A percentile compares a stretch with the other conserved stretches of the same genome.
Evolutionary conservation across 2,113 vertebrate genomes (phyloP).

Genomic region (Thunnus maccoyii): DNA sequence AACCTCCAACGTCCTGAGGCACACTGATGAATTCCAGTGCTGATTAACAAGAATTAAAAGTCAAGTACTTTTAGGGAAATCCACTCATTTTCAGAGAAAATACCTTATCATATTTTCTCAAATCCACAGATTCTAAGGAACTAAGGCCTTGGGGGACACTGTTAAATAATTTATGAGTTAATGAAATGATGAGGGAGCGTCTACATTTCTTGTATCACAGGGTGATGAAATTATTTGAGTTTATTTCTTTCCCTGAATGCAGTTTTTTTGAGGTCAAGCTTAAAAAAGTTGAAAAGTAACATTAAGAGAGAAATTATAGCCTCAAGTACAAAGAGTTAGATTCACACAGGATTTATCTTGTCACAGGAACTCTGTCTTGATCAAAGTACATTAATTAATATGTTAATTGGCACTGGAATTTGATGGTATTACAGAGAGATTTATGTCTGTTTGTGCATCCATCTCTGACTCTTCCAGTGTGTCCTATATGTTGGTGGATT

Average conservation of each 20-base stretch:
- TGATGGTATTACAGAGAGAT: constrained; percentile 9
- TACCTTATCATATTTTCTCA: not conserved
- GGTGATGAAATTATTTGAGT: not conserved
- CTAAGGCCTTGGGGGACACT: not conserved
- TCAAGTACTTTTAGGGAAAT: not conserved
- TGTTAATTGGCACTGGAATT: constrained; percentile 4
- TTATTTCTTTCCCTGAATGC: not conserved
- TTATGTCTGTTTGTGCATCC: constrained; percentile 10
- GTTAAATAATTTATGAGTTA: not conserved
- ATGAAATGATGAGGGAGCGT: not conserved
- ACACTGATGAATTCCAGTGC: not conserved
- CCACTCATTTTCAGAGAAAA: not conserved
- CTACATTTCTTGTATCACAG: not conserved
- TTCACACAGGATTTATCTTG: constrained; percentile 8
- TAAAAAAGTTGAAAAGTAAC: not conserved
- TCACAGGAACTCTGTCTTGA: constrained; percentile 1
- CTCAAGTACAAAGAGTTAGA: not conserved
- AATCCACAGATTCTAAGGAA: not conserved
- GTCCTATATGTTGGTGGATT: constrained; percentile 28
- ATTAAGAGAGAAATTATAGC: not conserved
- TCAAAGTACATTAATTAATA: constrained; percentile 14
- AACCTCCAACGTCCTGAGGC: not conserved
- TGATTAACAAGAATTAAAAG: not conserved
- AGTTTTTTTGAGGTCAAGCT: not conserved
- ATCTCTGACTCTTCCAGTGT: constrained; percentile 8